A percentile compares a stretch with the other conserved stretches of the same genome.
Evolutionary conservation across 1,140 invertebrate genomes (phyloP).

Genomic region (Helicorthomorpha holstii): DNA sequence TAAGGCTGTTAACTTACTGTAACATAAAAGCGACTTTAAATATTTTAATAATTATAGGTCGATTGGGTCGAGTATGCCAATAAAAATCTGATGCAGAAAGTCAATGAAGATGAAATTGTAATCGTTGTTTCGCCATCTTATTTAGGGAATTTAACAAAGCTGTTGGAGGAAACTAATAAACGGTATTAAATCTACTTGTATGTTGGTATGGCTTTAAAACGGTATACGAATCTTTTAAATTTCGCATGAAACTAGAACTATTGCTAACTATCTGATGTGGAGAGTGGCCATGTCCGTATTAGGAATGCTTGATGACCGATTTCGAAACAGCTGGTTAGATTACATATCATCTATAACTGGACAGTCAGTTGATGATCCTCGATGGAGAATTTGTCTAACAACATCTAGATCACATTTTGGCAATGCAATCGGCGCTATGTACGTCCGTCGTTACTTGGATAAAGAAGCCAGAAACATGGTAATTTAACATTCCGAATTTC

Average conservation of each 20-base stretch:
- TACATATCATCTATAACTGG: conserved; percentile 57
- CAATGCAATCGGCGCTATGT: conserved; percentile 16
- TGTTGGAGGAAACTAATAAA: conserved; percentile 17
- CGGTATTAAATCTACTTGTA: conserved; percentile 8
- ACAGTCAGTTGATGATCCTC: conserved; percentile 48
- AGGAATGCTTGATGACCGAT: conserved; percentile 39
- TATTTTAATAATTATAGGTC: conserved; percentile 18
- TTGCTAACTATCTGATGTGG: conserved; percentile 31
- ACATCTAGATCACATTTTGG: conserved; percentile 44
- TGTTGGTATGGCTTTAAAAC: too few relatives aligned
- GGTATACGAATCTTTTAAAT: too few relatives aligned
- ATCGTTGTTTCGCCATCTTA: conserved; percentile 27
- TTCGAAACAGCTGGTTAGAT: conserved; percentile 47
- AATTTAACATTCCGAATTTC: too few relatives aligned
- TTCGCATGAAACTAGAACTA: too few relatives aligned
- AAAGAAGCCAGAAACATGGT: conserved; percentile 13
- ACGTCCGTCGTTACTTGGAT: conserved; percentile 16
- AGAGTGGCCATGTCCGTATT: conserved; percentile 9
- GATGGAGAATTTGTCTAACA: conserved; percentile 74
- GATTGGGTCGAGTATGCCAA: conserved; percentile 22
- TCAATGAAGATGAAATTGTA: conserved; percentile 20
- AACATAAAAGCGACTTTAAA: conserved; percentile 5
- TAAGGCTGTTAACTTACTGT: neutral
- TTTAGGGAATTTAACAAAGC: conserved; percentile 18
- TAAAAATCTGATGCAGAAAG: conserved; percentile 5